Conservation (phyloP, 2,888 invertebrate genomes). For the Notodonta ziczac region DNA sequence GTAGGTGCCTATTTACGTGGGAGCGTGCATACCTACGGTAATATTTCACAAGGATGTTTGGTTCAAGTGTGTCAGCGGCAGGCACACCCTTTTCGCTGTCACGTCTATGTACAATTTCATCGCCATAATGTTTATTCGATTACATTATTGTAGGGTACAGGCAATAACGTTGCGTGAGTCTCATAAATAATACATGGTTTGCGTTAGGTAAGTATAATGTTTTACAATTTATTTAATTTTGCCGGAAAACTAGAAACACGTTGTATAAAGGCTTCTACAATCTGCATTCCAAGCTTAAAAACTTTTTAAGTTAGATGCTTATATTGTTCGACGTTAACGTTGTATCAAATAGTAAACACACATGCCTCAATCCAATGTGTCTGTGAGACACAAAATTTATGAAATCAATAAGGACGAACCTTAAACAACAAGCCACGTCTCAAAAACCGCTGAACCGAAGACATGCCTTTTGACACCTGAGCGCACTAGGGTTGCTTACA, state of each 20-base stretch:
- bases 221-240: too few relatives aligned
- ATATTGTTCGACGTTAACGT: too few relatives aligned
- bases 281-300: too few relatives aligned
- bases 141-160: background rate
- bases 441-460: conserved; percentile 25
- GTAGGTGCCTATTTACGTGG: background rate
- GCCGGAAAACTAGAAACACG: too few relatives aligned
- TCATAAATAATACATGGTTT: background rate
- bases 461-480: conserved; percentile 35
- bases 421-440: conserved; percentile 5
- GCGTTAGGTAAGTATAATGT: too few relatives aligned
- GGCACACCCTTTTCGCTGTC: background rate
- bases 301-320: too few relatives aligned
- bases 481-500: conserved; percentile 19
- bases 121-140: background rate
- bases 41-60: conserved; percentile 21
- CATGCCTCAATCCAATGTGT: too few relatives aligned
- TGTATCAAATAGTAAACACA: too few relatives aligned
- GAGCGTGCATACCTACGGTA: background rate
- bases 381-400: too few relatives aligned
- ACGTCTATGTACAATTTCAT: background rate
- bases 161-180: background rate
- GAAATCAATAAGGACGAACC: too few relatives aligned
- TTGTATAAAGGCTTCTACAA: too few relatives aligned
- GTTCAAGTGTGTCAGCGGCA: conserved; percentile 8